These are phyloP conservation scores for Ptychadena robeensis DNA, from an alignment of 2,797 vertebrate species.

Conservation along the genomic window DNA sequence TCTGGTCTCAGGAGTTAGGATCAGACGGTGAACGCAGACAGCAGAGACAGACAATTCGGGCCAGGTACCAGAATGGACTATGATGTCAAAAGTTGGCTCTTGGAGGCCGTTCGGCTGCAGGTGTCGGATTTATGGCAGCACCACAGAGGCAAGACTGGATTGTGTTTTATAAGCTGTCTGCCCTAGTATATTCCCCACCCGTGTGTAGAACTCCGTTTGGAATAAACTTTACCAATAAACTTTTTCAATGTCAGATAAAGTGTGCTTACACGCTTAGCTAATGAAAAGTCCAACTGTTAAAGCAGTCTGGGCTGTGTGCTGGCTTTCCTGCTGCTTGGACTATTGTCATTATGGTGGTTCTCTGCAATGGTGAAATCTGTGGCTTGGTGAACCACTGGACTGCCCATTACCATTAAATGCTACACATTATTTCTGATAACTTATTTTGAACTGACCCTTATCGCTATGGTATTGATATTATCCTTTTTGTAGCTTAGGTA, in stretches of 20 bases:
- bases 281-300: neutral
- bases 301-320: neutral
- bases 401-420: too few species aligned
- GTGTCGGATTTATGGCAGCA: conserved; percentile 20
- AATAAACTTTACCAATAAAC: neutral
- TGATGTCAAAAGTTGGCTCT: neutral
- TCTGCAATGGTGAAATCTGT: neutral
- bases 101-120: neutral
- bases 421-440: too few species aligned
- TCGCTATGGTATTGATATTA: too few species aligned
- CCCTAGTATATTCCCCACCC: conserved; percentile 16
- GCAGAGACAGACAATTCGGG: neutral
- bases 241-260: neutral
- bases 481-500: too few species aligned
- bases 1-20: conserved; percentile 2
- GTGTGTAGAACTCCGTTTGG: neutral
- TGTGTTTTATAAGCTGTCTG: neutral
- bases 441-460: too few species aligned
- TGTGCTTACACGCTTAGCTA: neutral
- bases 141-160: neutral
- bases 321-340: neutral
- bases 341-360: neutral
- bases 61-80: neutral
- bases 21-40: conserved; percentile 32
- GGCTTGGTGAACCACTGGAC: too few species aligned